These are phyloP conservation scores for Diachrysia chrysitis DNA, from an alignment of 2,888 invertebrate species.

Conservation along the genomic window DNA sequence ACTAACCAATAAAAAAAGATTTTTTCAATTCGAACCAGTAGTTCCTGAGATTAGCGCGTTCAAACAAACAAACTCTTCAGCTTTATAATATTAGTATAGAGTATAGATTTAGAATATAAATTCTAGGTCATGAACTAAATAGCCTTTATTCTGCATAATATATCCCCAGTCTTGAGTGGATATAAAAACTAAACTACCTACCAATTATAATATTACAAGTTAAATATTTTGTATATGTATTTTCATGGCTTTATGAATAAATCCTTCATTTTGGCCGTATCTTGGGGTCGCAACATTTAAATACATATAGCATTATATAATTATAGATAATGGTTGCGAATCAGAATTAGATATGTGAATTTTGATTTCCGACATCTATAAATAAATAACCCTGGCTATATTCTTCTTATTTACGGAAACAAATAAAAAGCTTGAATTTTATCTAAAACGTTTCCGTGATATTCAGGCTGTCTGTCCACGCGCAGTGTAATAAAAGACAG, in stretches of 20 bases:
- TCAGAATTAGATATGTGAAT: not conserved
- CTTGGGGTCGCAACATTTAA: not conserved
- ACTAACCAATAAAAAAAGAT: no score
- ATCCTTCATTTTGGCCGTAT: not conserved
- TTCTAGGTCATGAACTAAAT: not conserved
- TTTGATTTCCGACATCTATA: not conserved
- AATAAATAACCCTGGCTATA: not conserved
- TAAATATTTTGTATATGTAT: not conserved
- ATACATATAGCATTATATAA: not conserved
- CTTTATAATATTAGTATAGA: no score
- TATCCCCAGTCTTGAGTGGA: not conserved
- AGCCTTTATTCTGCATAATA: not conserved
- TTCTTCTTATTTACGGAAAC: no score
- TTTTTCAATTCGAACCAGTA: no score
- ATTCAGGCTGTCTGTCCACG: no score
- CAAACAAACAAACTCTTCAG: no score
- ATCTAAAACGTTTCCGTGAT: no score
- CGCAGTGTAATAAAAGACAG: no score
- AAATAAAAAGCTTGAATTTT: no score
- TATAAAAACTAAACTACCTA: not conserved
- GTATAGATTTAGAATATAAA: no score
- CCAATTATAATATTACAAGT: not conserved
- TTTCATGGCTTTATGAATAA: not conserved
- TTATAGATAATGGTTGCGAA: not conserved
- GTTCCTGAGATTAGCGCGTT: no score